Evolutionary conservation across 2,113 vertebrate genomes (phyloP), one percentile per base, ranked within the genome.

Genomic region (Sula dactylatra): DNA sequence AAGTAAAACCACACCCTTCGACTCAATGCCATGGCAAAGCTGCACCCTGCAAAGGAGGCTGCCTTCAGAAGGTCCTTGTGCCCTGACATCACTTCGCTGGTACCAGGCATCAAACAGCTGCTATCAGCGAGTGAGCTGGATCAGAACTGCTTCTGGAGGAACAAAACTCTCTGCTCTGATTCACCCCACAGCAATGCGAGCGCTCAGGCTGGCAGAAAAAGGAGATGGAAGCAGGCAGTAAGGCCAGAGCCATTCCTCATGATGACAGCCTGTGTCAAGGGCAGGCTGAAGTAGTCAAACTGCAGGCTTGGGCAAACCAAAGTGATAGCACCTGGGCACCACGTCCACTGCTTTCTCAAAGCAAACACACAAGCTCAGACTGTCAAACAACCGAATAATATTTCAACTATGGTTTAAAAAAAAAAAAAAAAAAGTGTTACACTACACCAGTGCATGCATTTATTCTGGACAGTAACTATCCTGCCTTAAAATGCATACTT

Each of bases 11-110:
- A 17, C 59, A 62, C 3, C 45, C 45, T 84, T 11, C n/a, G 67
- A 71, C 55, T 55, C 62, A 32, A 31, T 1, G 0, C 25, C 22
- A 25, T 1, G 2, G 32, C 0, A 0, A 38, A 69, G 67, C 87
- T 45, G 40, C 40, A 61, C 40, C 20, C 58, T 13, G 26, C 7
- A 9, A 20, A 65, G 26, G 13, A 59, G 18, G 21, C 40, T 56
- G 20, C 49, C 40, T 32, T 25, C 55, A 13, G 36, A 24, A 58
- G n/a, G 59, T 67, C 13, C 26, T 25, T 3, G 1, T 5, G 19
- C n/a, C 78, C 36, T 2, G 22, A 38, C 44, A 42, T 4, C 0
- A 6, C 67, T 29, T 17, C 2, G 0, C 42, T 16, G 19, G 16
- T 5, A 58, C 12, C n/a, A 42, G 36, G 6, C 31, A 54, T 16